phyloP scores from a whole-genome alignment of 2,113 vertebrate genomes.

The Colistium nudipinnis region DNA sequence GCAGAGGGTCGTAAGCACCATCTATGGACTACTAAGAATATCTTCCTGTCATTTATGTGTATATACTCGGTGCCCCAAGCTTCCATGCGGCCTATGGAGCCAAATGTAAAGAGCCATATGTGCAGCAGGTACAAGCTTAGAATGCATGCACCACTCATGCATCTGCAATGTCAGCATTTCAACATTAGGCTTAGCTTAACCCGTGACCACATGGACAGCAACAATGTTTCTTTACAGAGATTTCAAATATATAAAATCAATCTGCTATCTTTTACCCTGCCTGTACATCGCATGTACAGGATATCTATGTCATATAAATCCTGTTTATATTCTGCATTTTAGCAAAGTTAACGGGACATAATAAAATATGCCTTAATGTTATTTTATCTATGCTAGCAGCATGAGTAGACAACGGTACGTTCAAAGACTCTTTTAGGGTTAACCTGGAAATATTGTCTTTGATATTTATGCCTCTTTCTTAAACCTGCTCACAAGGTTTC shows the following conservation, averaged over 20 bases:
- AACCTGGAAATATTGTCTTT: neutral
- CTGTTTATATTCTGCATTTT: slow-evolving; percentile 16
- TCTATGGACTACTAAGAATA: neutral
- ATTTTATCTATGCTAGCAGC: neutral
- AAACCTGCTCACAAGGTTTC: slow-evolving; percentile 13
- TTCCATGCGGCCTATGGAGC: slow-evolving; percentile 36
- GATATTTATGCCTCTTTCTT: neutral
- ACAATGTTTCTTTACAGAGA: neutral
- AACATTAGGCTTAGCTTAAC: neutral
- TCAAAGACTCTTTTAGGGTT: neutral
- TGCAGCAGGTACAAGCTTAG: slow-evolving; percentile 21
- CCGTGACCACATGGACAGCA: neutral
- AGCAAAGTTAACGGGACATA: slow-evolving; percentile 1
- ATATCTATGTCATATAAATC: slow-evolving; percentile 2
- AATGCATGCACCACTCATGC: neutral
- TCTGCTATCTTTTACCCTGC: slow-evolving; percentile 12
- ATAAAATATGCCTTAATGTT: slow-evolving; percentile 7
- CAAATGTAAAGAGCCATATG: slow-evolving; percentile 19
- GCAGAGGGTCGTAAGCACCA: neutral
- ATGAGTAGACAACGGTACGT: no score
- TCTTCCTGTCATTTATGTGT: slow-evolving; percentile 5
- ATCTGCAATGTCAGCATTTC: slow-evolving; percentile 14
- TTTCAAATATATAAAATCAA: slow-evolving; percentile 20
- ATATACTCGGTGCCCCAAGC: slow-evolving; percentile 14
- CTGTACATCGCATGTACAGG: slow-evolving; percentile 14